Evolutionary conservation across 1,140 invertebrate genomes (phyloP).

Genomic region (Dendroctonus ponderosae): DNA sequence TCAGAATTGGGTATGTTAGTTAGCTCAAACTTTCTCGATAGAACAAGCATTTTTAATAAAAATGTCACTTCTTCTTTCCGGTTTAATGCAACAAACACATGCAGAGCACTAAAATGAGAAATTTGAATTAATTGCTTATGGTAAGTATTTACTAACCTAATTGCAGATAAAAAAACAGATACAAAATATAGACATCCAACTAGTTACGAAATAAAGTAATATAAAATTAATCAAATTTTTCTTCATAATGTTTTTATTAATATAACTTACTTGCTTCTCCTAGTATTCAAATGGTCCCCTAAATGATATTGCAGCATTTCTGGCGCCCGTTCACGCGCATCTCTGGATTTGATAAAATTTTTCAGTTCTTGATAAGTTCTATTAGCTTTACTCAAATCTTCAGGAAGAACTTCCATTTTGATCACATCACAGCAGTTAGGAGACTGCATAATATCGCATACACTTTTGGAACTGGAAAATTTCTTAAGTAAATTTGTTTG

Average conservation of each 20-base stretch:
- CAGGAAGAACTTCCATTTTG: conserved; percentile 48
- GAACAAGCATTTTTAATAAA: conserved; percentile 34
- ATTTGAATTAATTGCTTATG: not conserved
- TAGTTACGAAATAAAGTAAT: not conserved
- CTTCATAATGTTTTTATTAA: conserved; percentile 1
- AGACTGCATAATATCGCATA: too few relatives aligned
- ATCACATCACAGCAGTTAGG: not conserved
- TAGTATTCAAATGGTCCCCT: conserved; percentile 26
- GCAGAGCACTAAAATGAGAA: conserved; percentile 37
- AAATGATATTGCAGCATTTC: conserved; percentile 39
- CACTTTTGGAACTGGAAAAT: too few relatives aligned
- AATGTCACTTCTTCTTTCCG: conserved; percentile 33
- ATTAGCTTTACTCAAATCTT: conserved; percentile 34
- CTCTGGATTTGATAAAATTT: conserved; percentile 40
- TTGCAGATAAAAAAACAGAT: conserved; percentile 1
- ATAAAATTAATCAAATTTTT: conserved; percentile 7
- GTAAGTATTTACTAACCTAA: not conserved
- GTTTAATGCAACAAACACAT: conserved; percentile 35
- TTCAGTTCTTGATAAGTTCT: conserved; percentile 34
- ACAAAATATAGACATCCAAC: not conserved
- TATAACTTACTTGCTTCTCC: conserved; percentile 24
- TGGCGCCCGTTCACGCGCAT: conserved; percentile 26
- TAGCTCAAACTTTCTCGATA: conserved; percentile 32
- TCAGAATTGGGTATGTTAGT: conserved; percentile 31
- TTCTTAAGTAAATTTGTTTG: too few relatives aligned